Evolutionary conservation across 2,113 vertebrate genomes (phyloP).

Genomic region (Sturnira hondurensis): DNA sequence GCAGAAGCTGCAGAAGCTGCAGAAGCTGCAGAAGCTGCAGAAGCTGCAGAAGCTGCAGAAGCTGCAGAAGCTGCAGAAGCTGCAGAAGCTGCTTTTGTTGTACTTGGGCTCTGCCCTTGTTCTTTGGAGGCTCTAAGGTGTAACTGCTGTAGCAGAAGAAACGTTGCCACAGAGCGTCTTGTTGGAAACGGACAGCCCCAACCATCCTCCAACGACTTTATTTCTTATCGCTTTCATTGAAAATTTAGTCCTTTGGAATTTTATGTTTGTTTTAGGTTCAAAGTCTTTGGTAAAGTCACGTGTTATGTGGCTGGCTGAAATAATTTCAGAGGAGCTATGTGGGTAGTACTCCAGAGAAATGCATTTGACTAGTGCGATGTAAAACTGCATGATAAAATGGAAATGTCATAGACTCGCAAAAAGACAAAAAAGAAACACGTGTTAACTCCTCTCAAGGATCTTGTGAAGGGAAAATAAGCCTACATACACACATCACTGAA

Average conservation of each 20-base stretch:
- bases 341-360: conserved; percentile 18
- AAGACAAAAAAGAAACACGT: neutral
- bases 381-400: neutral
- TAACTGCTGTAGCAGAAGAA: neutral
- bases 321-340: neutral
- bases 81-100: neutral
- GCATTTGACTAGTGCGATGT: neutral
- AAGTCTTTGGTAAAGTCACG: neutral
- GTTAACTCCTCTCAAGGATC: neutral
- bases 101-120: neutral
- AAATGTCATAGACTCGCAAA: neutral
- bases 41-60: neutral
- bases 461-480: neutral
- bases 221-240: neutral
- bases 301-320: neutral
- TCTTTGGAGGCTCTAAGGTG: neutral
- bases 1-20: neutral
- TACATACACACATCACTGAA: neutral
- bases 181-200: neutral
- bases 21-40: neutral
- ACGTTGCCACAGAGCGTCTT: neutral
- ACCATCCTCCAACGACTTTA: neutral
- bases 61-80: neutral
- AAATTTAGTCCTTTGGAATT: neutral
- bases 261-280: neutral